Base-by-base conservation (phyloP, 2,113 vertebrate genomes). In the Ictalurus punctatus region DNA sequence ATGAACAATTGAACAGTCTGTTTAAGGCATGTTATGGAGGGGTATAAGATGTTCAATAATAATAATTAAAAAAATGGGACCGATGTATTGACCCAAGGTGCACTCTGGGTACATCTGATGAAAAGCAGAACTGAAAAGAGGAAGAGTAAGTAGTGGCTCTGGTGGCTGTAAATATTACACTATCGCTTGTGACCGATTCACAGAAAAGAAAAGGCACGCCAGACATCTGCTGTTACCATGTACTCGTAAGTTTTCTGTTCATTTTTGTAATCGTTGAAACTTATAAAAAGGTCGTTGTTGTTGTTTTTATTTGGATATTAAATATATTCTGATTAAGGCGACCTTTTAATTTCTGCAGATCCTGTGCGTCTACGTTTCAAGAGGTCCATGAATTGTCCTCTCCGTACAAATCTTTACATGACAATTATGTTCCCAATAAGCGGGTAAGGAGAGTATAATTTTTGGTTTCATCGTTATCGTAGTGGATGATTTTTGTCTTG, bases 81-180 rank as follows among this genome's bases (percentile, higher is more conserved):
- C 25, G 80, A 21, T 73, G 67, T 23, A 16, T 37, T 84, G 6
- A 14, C 84, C 90, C 0, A 3, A 59, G 52, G 3, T 1, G 30
- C 30, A 2, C 27, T 76, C 34, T 69, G 84, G 40, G 12, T 19
- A 17, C 69, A 5, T 67, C 25, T 59, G 52, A 76, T 86, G 1
- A 44, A 84, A 91, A 89, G 25, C 65, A 85, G 94, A 95, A 95
- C 87, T 88, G 93, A 94, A 95, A 95, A 89, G 91, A 8, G 91
- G 92, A 95, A 92, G 23, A 89, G 92, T 94, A 95, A 96, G 86
- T 91, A 58, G 3, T 25, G 6, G 0, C 44, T 59, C 25, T 65
- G 67, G 27, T 6, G 80, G 83, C 59, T 87, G 25, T 89, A 8
- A 56, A 85, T 80, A 21, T 30, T 52, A 65, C 81, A 63, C 12